Base-by-base conservation (phyloP, 2,113 vertebrate species). In the Pyxicephalus adspersus region DNA sequence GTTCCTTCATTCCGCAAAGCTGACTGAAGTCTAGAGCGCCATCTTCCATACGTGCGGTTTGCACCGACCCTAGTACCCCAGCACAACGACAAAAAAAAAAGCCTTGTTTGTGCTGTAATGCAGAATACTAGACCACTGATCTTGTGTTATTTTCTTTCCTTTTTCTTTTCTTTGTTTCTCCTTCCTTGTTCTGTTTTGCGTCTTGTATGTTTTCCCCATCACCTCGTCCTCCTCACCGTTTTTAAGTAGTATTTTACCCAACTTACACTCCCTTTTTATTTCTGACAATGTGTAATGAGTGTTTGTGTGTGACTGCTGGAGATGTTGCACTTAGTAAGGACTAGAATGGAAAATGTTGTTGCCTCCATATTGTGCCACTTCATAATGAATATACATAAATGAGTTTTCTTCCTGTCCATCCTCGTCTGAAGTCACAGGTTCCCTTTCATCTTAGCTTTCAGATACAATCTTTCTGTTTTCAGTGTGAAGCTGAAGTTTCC, bases 1-100 rank as follows among this genome's bases (percentile, higher is more conserved):
- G 92, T 93, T 94, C 93, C 93, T 95, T 96, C 94, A 95, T 97
- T 95, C 93, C 95, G 94, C 93, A 92, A 94, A 83, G 90, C 93
- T 92, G 93, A 95, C 93, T 95, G 94, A 97, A 92, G 92, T 95
- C 93, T 90, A 93, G 93, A 89, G 93, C 92, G 94, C 93, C 92
- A 91, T 96, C 94, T 89, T 94, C 94, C 90, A 93, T 93, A 93
- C 90, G 95, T 96, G 94, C 93, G 84, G 83, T 93, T 91, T 92
- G 93, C 94, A 93, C 93, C 94, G 94, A 93, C 93, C 92, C 90
- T 88, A 92, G 93, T 92, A 94, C 90, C 94, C 90, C 92, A 94
- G 94, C 94, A 94, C 94, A 92, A 91, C 95, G 93, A 92, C 38
- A 45, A 45, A 93, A 92, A 45, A 45, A 93, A 92, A 93, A 94